Percentiles rank a stretch among this genome's conserved stretches.
Conservation (phyloP, 2,113 vertebrate species). For the Egretta garzetta region DNA sequence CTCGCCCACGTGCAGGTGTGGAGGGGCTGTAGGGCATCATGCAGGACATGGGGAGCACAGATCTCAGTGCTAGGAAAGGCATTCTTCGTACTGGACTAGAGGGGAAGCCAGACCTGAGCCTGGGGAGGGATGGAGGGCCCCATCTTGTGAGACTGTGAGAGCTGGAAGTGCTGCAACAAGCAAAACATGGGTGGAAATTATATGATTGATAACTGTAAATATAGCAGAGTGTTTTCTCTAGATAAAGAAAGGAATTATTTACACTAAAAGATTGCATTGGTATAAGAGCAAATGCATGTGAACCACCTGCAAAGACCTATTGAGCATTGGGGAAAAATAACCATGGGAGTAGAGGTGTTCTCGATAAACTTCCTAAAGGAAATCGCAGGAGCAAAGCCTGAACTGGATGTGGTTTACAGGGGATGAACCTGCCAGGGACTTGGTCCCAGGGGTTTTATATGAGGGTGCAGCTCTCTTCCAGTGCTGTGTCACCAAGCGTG, state of each 20-base stretch:
- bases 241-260: constrained; percentile 46
- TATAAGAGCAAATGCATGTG: neutral
- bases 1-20: neutral
- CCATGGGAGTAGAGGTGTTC: neutral
- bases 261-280: neutral
- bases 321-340: neutral
- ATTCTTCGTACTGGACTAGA: neutral
- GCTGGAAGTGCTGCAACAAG: neutral
- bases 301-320: neutral
- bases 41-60: neutral
- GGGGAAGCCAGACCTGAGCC: neutral
- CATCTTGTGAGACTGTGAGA: neutral
- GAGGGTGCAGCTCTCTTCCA: neutral
- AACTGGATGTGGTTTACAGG: neutral
- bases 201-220: constrained; percentile 2
- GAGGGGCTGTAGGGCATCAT: neutral
- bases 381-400: neutral
- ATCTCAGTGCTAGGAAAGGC: neutral
- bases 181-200: neutral
- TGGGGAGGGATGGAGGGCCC: neutral
- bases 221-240: constrained; percentile 17
- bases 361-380: neutral
- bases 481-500: neutral
- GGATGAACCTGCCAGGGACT: neutral
- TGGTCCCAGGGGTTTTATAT: neutral